Evolutionary conservation across 2,797 vertebrate species (phyloP), one percentile per base, ranked within the genome.

Genomic region (Halcyon smyrnensis): DNA sequence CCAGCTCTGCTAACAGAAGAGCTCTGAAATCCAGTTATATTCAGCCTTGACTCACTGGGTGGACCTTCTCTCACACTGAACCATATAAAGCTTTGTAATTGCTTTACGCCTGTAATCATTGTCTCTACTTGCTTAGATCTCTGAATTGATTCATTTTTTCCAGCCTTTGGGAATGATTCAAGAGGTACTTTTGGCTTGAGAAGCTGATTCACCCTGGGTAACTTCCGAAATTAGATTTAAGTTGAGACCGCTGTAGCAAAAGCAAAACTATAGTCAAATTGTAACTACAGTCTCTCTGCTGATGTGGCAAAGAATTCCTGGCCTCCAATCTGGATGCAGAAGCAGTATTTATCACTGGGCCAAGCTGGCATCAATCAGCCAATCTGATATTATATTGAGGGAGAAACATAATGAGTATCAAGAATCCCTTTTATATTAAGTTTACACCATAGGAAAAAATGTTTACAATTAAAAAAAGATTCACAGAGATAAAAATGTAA

Each of bases 181-280:
- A 85, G 80, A 87, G 19, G 84, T 90, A 89, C 79, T 84, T 94
- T 48, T 77, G 78, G 59, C 57, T 85, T 87, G 53, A 85, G 74
- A 84, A 85, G 77, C 43, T 96, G 94, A 96, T 45, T 96, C 95
- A 89, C 81, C 45, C 57, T 15, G 80, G 17, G 51, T 54, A 62
- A 93, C 75, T 94, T 93, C 37, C 64, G 80, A 91, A 90, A 67
- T 83, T 39, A 62, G 28, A 84, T 67, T 50, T 18, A 60, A 94
- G 89, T 28, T 12, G 48, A 93, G n/a, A 67, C 15, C 62, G 59
- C n/a, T 13, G 50, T 43, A 67, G 68, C 62, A 92, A 93, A 85
- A 75, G 15, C 73, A 88, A 60, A 84, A 48, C 51, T 60, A 5
- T 14, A 85, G 69, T 78, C 64, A 89, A 75, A 89, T 51, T 80